Percentiles rank a stretch among this genome's conserved stretches.
phyloP scores from a whole-genome alignment of 1,140 invertebrate species.

The Drosophila fuyamai region DNA sequence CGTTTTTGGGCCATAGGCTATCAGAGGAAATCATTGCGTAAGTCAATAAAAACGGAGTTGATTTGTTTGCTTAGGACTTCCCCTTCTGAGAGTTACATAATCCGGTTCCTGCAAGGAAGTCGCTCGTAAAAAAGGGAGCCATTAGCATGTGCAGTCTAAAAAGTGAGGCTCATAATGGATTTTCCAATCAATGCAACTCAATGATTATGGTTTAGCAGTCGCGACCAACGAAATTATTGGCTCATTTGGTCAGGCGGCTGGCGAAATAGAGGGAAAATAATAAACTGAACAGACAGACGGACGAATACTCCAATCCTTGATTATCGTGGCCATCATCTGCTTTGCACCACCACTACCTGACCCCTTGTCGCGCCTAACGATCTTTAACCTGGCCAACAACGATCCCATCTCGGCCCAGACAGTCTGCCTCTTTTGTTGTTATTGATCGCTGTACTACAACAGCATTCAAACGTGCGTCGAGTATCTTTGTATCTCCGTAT shows the following conservation, averaged over 20 bases:
- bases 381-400: slow-evolving; percentile 68
- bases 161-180: slow-evolving; percentile 41
- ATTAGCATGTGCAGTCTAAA: slow-evolving; percentile 49
- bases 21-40: slow-evolving; percentile 76
- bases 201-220: slow-evolving; percentile 50
- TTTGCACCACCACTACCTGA: slow-evolving; percentile 56
- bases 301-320: slow-evolving; percentile 32
- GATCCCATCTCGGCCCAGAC: slow-evolving; percentile 33
- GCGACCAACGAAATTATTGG: slow-evolving; percentile 52
- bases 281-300: slow-evolving; percentile 2
- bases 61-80: slow-evolving; percentile 70
- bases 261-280: slow-evolving; percentile 27
- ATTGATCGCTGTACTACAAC: slow-evolving; percentile 56
- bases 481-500: slow-evolving; percentile 26
- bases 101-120: slow-evolving; percentile 47
- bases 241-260: slow-evolving; percentile 67
- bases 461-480: slow-evolving; percentile 19
- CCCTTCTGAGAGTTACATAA: slow-evolving; percentile 15
- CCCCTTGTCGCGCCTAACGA: slow-evolving; percentile 77
- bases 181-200: slow-evolving; percentile 33
- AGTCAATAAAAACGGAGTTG: slow-evolving; percentile 66
- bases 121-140: slow-evolving; percentile 30
- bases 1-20: slow-evolving; percentile 12
- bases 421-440: slow-evolving; percentile 52
- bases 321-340: slow-evolving; percentile 33